A percentile compares a stretch with the other conserved stretches of the same genome.
phyloP scores from a whole-genome alignment of 2,113 vertebrate species.

The Helogale parvula region DNA sequence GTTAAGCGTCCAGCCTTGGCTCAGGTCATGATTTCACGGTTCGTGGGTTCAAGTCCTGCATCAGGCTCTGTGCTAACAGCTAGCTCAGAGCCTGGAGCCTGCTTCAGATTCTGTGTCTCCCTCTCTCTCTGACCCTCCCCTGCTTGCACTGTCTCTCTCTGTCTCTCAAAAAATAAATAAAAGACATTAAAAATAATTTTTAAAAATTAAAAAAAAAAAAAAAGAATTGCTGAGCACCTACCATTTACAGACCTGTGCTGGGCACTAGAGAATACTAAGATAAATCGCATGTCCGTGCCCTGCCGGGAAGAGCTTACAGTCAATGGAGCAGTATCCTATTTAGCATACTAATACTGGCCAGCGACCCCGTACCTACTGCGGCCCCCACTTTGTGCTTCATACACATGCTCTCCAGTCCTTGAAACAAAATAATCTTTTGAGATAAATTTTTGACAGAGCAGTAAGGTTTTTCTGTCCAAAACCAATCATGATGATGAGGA shows the following conservation, averaged over 20 bases:
- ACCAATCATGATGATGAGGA: conserved; percentile 40
- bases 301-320: not conserved
- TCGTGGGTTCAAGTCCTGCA: too few relatives aligned
- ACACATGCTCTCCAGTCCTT: not conserved
- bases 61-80: too few relatives aligned
- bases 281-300: not conserved
- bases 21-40: too few relatives aligned
- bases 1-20: too few relatives aligned
- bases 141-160: too few relatives aligned
- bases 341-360: not conserved
- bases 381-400: not conserved
- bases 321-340: not conserved
- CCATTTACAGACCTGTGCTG: not conserved
- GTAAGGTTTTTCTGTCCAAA: conserved; percentile 15
- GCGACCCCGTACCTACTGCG: accelerated
- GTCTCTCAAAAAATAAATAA: too few relatives aligned
- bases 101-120: too few relatives aligned
- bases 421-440: not conserved
- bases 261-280: not conserved
- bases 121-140: too few relatives aligned
- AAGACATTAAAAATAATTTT: too few relatives aligned
- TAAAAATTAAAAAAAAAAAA: too few relatives aligned
- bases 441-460: conserved; percentile 26
- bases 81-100: too few relatives aligned
- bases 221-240: not conserved